Percentiles rank a stretch among this genome's conserved stretches.
These are phyloP conservation scores for Chironomus riparius DNA, from an alignment of 2,888 invertebrate genomes.

Conservation along the genomic window DNA sequence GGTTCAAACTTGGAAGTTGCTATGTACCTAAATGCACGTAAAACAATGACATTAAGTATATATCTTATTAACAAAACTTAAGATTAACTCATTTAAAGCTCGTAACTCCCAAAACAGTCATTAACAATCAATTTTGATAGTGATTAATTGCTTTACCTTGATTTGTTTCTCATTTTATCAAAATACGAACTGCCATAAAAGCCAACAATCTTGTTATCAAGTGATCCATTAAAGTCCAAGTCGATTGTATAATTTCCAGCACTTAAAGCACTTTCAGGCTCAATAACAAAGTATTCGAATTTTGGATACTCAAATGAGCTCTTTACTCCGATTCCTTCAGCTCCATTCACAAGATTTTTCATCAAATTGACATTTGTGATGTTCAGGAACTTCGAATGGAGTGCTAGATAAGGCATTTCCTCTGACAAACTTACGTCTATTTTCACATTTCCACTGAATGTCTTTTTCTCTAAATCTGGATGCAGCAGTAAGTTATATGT, in stretches of 20 bases:
- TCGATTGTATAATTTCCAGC: conserved; percentile 42
- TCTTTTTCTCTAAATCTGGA: conserved; percentile 53
- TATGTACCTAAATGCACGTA: conserved; percentile 51
- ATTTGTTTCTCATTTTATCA: conserved; percentile 35
- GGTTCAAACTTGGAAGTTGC: conserved; percentile 93
- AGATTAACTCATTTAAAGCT: not conserved
- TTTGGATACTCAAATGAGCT: conserved; percentile 37
- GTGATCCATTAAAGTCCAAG: conserved; percentile 56
- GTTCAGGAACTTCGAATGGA: conserved; percentile 45
- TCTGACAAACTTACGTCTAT: conserved; percentile 45
- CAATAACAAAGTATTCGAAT: conserved; percentile 41
- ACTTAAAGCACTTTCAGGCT: conserved; percentile 37
- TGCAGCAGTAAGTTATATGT: conserved; percentile 55
- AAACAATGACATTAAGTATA: not conserved
- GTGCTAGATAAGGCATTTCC: conserved; percentile 42
- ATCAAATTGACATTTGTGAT: conserved; percentile 44
- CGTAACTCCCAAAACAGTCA: not conserved
- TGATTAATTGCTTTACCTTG: conserved; percentile 35
- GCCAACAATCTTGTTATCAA: conserved; percentile 63
- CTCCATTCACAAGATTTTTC: conserved; percentile 33
- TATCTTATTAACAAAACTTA: not conserved
- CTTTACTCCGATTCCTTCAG: conserved; percentile 28
- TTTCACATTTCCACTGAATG: conserved; percentile 50
- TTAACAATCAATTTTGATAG: no score
- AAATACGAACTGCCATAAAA: conserved; percentile 61